Conservation (phyloP, 2,888 invertebrate genomes). For the Drosophila pegasa region DNA sequence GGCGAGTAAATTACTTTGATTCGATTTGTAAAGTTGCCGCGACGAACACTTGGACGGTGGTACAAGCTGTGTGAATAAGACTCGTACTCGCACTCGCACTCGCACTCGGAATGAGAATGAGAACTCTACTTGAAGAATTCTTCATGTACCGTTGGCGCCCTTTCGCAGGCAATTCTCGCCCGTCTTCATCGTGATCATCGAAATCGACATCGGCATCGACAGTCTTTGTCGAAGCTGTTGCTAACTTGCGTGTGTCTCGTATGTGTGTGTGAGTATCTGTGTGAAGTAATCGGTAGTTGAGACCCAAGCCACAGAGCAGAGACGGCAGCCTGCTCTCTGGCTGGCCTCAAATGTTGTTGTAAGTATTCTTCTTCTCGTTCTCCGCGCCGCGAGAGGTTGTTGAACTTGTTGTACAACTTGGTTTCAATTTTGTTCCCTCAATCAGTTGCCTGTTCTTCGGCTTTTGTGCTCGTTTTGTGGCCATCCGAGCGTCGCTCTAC, state of each 20-base stretch:
- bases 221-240: constrained; percentile 38
- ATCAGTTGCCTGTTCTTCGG: constrained; percentile 71
- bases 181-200: constrained; percentile 62
- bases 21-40: constrained; percentile 68
- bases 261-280: constrained; percentile 45
- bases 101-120: constrained; percentile 30
- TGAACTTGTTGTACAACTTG: constrained; percentile 65
- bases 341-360: constrained; percentile 66
- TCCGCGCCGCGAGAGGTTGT: constrained; percentile 61
- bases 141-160: constrained; percentile 72
- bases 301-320: constrained; percentile 49
- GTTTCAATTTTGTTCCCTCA: constrained; percentile 73
- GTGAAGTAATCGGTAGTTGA: constrained; percentile 76
- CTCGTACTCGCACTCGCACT: constrained; percentile 6
- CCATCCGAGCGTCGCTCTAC: constrained; percentile 15
- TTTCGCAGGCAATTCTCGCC: constrained; percentile 71
- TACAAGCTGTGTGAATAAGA: constrained; percentile 12
- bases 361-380: constrained; percentile 47
- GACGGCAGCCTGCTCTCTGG: constrained; percentile 13
- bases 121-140: constrained; percentile 53
- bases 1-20: constrained; percentile 72
- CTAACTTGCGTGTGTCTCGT: constrained; percentile 41
- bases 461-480: constrained; percentile 58
- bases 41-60: constrained; percentile 7
- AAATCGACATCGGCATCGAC: constrained; percentile 34